Evolutionary conservation across 2,113 vertebrate genomes (phyloP), one percentile per base, ranked within the genome.

Genomic region (Actenoides lindsayi): DNA sequence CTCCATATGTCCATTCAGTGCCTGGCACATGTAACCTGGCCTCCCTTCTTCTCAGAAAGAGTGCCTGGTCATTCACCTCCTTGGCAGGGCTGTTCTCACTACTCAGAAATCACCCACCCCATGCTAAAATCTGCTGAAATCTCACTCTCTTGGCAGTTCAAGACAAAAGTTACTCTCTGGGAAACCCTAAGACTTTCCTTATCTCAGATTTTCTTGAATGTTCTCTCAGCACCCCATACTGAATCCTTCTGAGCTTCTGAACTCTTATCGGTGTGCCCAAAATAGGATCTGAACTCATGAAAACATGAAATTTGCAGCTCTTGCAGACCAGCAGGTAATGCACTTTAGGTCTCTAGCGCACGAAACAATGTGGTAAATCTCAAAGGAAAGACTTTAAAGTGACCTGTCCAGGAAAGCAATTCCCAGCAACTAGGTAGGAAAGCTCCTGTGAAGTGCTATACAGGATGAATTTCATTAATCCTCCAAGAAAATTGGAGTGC

Each of bases 331-430:
- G 13, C 2, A 11, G 0, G 0, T 7, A 6, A 44, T 31, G n/a
- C 53, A 25, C 16, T 63, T 44, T 3, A 14, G n/a, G 48, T 37
- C 46, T 18, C 27, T 39, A 54, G 25, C 37, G n/a, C 37, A 24
- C 0, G 0, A 35, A 82, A 23, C 13, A 35, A 3, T 0, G 0
- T 25, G 46, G 16, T 44, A 23, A n/a, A 24, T 54, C 33, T 63
- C 56, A 31, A 8, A 78, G 25, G 13, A 31, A 57, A 28, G 28
- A 13, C 16, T 54, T 54, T 21, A n/a, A 89, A 81, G 27, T 20
- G 10, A 44, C 27, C n/a, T 83, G 48, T 57, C 68, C 41, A 18
- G 33, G 56, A 25, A 27, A 51, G 35, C 27, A 33, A 51, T 56
- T 82, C 39, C 69, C 64, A 78, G 51, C 33, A 51, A 2, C 8